Percentiles rank a stretch among this genome's conserved stretches.
Conservation (phyloP, 2,888 invertebrate species). For the Microplitis deprimator region DNA sequence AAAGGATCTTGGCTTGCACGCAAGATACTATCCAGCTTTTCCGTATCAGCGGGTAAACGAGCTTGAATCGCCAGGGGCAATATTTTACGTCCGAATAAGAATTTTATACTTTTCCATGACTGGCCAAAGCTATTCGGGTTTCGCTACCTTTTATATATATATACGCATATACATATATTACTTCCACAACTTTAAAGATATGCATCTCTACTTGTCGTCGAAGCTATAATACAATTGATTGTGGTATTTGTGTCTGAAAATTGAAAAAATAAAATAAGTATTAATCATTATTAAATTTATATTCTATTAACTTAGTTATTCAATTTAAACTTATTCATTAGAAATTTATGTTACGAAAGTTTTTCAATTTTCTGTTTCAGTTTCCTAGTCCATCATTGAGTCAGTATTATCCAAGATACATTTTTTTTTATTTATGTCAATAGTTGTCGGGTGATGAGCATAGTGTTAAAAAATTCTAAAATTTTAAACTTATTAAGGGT, state of each 20-base stretch:
- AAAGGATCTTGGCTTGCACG: conserved; percentile 60
- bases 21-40: conserved; percentile 65
- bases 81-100: conserved; percentile 63
- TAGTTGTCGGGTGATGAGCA: too few relatives aligned
- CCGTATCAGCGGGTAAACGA: conserved; percentile 66
- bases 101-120: conserved; percentile 49
- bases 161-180: conserved; percentile 28
- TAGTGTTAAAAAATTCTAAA: too few relatives aligned
- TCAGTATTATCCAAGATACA: too few relatives aligned
- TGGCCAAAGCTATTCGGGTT: conserved; percentile 46
- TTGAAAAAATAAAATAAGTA: neutral
- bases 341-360: too few relatives aligned
- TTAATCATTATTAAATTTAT: neutral
- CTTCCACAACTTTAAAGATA: conserved; percentile 36
- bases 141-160: conserved; percentile 24
- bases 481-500: too few relatives aligned
- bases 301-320: neutral
- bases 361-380: too few relatives aligned
- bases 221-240: conserved; percentile 22
- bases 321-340: neutral
- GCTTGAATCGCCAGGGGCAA: conserved; percentile 57
- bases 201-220: conserved; percentile 36
- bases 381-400: too few relatives aligned
- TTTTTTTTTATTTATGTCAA: too few relatives aligned
- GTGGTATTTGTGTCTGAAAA: neutral